Percentiles rank a stretch among this genome's conserved stretches.
These are phyloP conservation scores for Coturnix japonica DNA, from an alignment of 2,113 vertebrate genomes.

Conservation along the genomic window DNA sequence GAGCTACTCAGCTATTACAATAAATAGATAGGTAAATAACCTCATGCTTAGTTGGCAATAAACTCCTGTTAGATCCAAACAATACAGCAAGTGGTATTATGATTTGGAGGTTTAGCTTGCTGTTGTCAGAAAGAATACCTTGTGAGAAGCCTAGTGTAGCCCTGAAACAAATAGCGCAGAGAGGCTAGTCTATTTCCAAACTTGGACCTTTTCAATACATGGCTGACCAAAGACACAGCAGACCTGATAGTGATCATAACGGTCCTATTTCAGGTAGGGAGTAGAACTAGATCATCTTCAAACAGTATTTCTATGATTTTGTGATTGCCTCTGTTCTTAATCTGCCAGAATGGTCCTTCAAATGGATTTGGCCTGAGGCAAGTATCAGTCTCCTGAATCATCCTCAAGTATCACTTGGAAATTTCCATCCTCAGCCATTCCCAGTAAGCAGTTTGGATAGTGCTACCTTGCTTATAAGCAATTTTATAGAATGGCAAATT, in stretches of 20 bases:
- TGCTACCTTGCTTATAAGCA: neutral
- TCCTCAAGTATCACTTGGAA: neutral
- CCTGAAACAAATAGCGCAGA: neutral
- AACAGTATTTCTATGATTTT: neutral
- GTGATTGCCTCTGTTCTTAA: neutral
- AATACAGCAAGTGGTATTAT: neutral
- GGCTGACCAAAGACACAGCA: neutral
- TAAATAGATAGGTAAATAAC: neutral
- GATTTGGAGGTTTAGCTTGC: neutral
- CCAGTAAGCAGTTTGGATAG: neutral
- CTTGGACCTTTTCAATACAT: neutral
- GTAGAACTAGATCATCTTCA: neutral
- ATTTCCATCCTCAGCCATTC: neutral
- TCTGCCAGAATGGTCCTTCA: neutral
- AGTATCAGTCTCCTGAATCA: neutral
- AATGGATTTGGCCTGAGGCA: neutral
- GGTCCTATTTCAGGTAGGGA: neutral
- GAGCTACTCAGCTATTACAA: neutral
- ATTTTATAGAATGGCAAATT: neutral
- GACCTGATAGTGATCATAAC: neutral
- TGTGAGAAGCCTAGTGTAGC: neutral
- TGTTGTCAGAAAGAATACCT: neutral
- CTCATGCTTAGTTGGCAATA: neutral
- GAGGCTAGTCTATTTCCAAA: neutral
- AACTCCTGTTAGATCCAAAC: neutral